A percentile compares a stretch with the other conserved stretches of the same genome.
Conservation (phyloP, 2,797 vertebrate species). For the Silurus aristotelis region DNA sequence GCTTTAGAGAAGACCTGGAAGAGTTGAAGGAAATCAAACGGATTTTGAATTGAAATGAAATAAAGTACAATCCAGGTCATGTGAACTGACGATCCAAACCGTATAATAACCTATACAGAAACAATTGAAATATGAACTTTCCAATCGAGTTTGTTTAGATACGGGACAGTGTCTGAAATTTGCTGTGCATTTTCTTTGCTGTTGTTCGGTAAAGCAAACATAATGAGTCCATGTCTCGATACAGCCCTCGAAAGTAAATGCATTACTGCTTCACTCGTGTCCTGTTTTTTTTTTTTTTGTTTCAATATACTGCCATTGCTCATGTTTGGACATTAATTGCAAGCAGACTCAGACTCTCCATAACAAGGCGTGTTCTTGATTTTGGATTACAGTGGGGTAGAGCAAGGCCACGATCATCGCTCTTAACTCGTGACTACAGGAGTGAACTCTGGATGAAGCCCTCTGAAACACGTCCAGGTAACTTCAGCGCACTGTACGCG, state of each 20-base stretch:
- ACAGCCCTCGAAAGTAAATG: constrained; percentile 1
- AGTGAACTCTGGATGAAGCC: constrained; percentile 46
- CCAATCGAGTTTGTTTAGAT: background rate
- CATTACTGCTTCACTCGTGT: background rate
- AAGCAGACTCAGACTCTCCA: constrained; percentile 48
- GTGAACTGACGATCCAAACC: constrained; percentile 11
- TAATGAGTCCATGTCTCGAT: constrained; percentile 18
- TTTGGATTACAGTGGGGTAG: constrained; percentile 46
- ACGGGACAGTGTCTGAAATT: background rate
- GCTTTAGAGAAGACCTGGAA: constrained; percentile 80
- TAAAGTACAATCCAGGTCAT: constrained; percentile 28
- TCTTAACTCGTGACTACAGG: constrained; percentile 41
- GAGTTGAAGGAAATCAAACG: constrained; percentile 80
- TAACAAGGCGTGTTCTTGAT: constrained; percentile 54
- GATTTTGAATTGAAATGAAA: constrained; percentile 75
- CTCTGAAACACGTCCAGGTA: constrained; percentile 49
- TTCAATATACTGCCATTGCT: constrained; percentile 41
- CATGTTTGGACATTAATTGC: constrained; percentile 53
- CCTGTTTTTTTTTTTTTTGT: background rate
- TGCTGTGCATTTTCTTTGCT: background rate
- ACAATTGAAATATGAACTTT: background rate
- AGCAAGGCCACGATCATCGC: constrained; percentile 42
- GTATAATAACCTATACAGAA: background rate
- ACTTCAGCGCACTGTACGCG: constrained; percentile 9
- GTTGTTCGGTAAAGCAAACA: constrained; percentile 1